Evolutionary conservation across 1,140 invertebrate genomes (phyloP).

Genomic region (Zeugodacus cucurbitae): DNA sequence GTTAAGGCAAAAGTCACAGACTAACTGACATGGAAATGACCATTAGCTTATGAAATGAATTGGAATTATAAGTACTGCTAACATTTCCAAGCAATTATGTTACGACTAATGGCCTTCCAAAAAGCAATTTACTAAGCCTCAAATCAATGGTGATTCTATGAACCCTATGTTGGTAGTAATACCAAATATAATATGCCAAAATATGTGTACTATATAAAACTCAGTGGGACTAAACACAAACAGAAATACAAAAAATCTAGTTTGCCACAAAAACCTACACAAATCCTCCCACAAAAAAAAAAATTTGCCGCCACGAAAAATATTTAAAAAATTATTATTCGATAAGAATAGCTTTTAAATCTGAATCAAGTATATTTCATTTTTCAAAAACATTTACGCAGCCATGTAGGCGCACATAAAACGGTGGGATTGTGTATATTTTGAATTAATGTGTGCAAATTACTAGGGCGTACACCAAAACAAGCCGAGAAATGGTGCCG

Average conservation of each 20-base stretch:
- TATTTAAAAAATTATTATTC: not conserved
- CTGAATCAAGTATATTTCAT: not conserved
- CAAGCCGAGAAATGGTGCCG: not conserved
- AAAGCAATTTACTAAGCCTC: too few relatives aligned
- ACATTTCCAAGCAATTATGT: too few relatives aligned
- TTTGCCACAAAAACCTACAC: not conserved
- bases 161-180: too few relatives aligned
- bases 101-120: too few relatives aligned
- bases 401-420: not conserved
- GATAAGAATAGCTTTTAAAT: not conserved
- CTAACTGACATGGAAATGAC: slow-evolving; percentile 6
- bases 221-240: too few relatives aligned
- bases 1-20: slow-evolving; percentile 34
- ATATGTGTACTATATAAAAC: too few relatives aligned
- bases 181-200: too few relatives aligned
- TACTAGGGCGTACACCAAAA: not conserved
- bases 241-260: too few relatives aligned
- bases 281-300: too few relatives aligned
- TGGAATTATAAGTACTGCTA: too few relatives aligned
- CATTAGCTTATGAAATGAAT: too few relatives aligned
- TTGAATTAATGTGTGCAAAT: slow-evolving; percentile 9
- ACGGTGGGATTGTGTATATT: not conserved
- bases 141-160: too few relatives aligned
- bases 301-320: not conserved
- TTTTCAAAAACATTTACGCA: not conserved